phyloP scores from a whole-genome alignment of 2,888 invertebrate genomes.

The Limnephilus rhombicus region DNA sequence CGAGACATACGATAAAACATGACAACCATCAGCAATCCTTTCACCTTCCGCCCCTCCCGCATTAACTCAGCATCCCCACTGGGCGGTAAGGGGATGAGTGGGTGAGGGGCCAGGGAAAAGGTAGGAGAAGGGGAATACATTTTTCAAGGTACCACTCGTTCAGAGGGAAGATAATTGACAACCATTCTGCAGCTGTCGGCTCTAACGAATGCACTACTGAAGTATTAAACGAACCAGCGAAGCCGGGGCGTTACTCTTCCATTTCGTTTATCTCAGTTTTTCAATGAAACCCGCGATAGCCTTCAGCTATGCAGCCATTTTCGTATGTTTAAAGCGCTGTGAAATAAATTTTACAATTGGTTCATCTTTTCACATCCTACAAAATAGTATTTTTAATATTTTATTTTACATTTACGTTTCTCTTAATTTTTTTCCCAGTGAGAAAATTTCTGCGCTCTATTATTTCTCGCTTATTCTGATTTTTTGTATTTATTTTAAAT shows the following conservation, averaged over 20 bases:
- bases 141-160: conserved; percentile 39
- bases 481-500: too few species aligned
- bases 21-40: background rate
- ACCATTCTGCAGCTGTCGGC: conserved; percentile 51
- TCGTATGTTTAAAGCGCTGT: background rate
- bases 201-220: conserved; percentile 46
- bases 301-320: background rate
- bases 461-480: too few species aligned
- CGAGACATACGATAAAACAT: background rate
- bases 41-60: background rate
- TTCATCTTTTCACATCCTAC: background rate
- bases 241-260: background rate
- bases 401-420: too few species aligned
- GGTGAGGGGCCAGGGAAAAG: background rate
- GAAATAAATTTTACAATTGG: background rate
- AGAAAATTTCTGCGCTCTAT: too few species aligned
- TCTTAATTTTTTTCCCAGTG: too few species aligned
- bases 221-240: conserved; percentile 18
- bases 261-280: background rate
- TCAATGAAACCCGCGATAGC: background rate
- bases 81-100: background rate
- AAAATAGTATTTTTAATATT: too few species aligned
- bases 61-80: background rate
- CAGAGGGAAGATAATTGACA: conserved; percentile 49
- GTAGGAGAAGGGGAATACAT: background rate